Conservation (phyloP, 2,113 vertebrate species). For the Ceyx cyanopectus region DNA sequence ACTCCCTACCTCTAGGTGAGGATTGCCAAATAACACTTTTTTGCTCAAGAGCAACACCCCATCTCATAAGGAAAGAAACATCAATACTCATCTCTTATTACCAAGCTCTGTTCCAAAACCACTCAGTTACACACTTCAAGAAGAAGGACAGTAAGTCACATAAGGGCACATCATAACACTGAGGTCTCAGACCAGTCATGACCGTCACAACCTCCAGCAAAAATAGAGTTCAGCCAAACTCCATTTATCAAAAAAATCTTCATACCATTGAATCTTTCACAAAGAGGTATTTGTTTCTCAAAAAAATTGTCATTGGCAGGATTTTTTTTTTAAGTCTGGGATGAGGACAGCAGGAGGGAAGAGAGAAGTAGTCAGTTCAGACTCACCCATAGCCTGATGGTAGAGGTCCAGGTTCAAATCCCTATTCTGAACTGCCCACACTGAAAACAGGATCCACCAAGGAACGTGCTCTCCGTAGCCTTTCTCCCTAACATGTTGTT, state of each 20-base stretch:
- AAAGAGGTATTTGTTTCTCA: not conserved
- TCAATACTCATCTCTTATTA: rapidly evolving
- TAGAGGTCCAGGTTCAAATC: not conserved
- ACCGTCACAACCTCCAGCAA: not conserved
- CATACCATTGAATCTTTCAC: not conserved
- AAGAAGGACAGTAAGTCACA: not conserved
- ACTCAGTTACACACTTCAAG: not conserved
- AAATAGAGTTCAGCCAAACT: not conserved
- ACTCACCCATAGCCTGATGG: not conserved
- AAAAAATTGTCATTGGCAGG: not conserved
- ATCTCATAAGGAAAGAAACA: not conserved
- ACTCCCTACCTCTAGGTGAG: not conserved
- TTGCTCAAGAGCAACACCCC: not conserved
- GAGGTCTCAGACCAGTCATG: not conserved
- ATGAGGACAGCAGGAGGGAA: not conserved
- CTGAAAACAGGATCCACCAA: not conserved
- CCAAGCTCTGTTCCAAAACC: not conserved
- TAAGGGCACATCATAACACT: not conserved
- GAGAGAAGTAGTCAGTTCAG: not conserved
- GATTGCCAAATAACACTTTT: not conserved
- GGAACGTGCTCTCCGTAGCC: not conserved
- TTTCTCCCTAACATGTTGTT: not conserved
- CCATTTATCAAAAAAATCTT: not conserved
- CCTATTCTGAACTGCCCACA: not conserved
- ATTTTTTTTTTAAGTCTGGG: not conserved